Evolutionary conservation across 2,888 invertebrate species (phyloP), one percentile per base, ranked within the genome.

Genomic region (Stenotaenia linearis): DNA sequence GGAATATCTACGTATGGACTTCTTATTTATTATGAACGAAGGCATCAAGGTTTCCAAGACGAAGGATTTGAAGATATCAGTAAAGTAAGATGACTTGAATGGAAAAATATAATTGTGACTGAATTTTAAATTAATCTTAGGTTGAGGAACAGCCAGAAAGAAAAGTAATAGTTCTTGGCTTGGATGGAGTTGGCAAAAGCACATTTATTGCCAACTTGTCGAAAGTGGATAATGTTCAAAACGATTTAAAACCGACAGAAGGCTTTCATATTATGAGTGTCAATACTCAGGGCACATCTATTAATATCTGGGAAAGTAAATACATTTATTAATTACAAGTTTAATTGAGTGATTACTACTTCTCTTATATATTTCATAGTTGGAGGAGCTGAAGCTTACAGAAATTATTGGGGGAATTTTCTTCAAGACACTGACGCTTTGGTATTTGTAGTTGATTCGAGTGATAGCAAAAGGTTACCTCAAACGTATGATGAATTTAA

Each of bases 221-320:
- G 15, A 81, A 78, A 75, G 74, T 81, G 30, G 81, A 82, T 76
- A 76, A 78, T 15, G 79, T 75, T 15, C 21, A 30, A 10, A 35
- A n/a, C 10, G 56, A 77, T 3, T 76, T 80, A n/a, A 79, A 79
- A 75, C 82, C 82, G 21, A 83, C 83, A 15, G 82, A 83, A 74
- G 83, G 83, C 5, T 84, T 82, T 80, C 83, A 82, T 75, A 82
- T 84, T 76, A 81, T 83, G 75, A 82, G 82, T 79, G 75, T 83
- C 21, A 79, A 82, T 2, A 82, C 80, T 21, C 79, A 80, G n/a
- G 80, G 80, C 15, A 80, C 75, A 6, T 45, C 82, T 18, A 56
- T 83, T 30, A 83, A 83, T 80, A 82, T 83, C 50, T 83, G 83
- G 82, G 84, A 84, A 81, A 82, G 84, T 84, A 82, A 81, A 83